phyloP scores from a whole-genome alignment of 2,113 vertebrate species.

The Equus przewalskii region DNA sequence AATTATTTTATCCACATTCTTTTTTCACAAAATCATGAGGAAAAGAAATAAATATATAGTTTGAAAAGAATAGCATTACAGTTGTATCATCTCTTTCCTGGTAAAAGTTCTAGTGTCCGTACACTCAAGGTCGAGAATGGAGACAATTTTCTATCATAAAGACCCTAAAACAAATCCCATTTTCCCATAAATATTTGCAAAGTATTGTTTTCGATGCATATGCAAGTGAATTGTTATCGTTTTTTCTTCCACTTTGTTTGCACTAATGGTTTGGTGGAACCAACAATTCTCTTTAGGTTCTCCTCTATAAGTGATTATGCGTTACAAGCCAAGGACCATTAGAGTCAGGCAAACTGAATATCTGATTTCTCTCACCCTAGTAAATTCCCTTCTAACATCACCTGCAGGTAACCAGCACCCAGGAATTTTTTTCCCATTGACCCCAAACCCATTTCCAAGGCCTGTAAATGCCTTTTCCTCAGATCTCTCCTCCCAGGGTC shows the following conservation, averaged over 20 bases:
- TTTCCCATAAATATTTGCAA: background rate
- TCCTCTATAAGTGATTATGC: background rate
- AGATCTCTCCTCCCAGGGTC: background rate
- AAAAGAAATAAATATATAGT: background rate
- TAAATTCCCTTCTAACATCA: background rate
- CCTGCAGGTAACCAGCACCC: background rate
- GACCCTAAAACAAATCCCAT: background rate
- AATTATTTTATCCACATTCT: background rate
- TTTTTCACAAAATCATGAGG: conserved; percentile 34
- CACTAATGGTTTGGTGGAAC: background rate
- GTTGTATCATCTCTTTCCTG: background rate
- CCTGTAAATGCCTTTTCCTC: background rate
- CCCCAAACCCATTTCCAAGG: background rate
- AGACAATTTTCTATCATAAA: background rate
- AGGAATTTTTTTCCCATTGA: background rate
- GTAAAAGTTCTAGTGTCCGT: background rate
- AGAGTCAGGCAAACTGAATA: background rate
- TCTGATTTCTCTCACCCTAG: background rate
- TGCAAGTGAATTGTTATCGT: background rate
- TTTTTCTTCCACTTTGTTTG: background rate
- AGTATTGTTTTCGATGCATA: background rate
- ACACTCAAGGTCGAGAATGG: background rate
- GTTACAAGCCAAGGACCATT: background rate
- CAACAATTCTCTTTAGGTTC: background rate
- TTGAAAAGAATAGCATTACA: background rate